Evolutionary conservation across 2,113 vertebrate genomes (phyloP), one percentile per base, ranked within the genome.

Genomic region (Leptosomus discolor): DNA sequence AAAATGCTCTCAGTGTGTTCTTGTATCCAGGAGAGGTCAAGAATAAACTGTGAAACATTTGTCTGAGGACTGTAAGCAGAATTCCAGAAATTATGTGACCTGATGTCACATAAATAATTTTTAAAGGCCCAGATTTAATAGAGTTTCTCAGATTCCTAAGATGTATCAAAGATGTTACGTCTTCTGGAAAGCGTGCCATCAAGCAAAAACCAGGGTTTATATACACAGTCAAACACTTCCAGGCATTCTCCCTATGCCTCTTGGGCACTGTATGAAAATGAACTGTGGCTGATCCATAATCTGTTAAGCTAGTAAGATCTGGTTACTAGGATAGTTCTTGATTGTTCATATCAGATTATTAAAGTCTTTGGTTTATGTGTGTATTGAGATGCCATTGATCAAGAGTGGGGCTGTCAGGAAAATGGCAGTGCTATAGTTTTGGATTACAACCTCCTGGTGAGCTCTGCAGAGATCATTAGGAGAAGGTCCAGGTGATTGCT

Each of bases 371-470:
- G 32, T 90, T 78, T 82, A 27, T 39, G 53, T 1, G 0, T n/a
- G 15, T 63, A 17, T 43, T 70, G 39, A 61, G 53, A 75, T 2
- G 2, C 64, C 20, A 17, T 23, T 0, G 0, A 23, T 51, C 43
- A 87, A n/a, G 30, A 54, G 26, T 23, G 7, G 18, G 8, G 9
- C 50, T 83, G 30, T 61, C 67, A 85, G 45, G 26, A 85, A 90
- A 88, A 83, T 5, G 22, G 46, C 36, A 53, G 36, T 0, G 0
- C 36, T 85, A 3, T 36, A 21, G 11, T 29, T 92, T 68, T 65
- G 32, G 27, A 19, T 88, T 73, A 41, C 45, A 58, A 8, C 27
- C 21, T 57, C 61, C 34, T 79, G 22, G 19, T 85, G 32, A 79
- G 36, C 14, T 79, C 82, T 57, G 45, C 30, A 73, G 78, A 79